phyloP scores from a whole-genome alignment of 2,113 vertebrate genomes.

The Nothoprocta pentlandii region DNA sequence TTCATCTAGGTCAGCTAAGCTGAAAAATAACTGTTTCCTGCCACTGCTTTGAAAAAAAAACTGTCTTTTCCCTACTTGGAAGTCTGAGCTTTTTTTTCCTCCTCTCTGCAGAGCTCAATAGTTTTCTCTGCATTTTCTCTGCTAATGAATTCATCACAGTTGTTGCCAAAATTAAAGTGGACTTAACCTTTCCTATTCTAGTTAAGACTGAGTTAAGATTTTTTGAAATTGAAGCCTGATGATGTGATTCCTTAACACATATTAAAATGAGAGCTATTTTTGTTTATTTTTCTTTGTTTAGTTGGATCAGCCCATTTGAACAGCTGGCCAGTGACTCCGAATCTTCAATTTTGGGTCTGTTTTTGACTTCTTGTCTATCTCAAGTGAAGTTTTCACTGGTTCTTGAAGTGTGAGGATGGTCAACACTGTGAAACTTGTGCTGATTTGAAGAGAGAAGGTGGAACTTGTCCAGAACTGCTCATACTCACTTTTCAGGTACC shows the following conservation, averaged over 20 bases:
- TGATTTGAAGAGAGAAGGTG: background rate
- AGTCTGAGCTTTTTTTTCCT: background rate
- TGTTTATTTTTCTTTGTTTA: background rate
- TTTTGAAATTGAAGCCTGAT: background rate
- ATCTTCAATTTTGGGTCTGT: background rate
- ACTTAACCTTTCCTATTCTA: background rate
- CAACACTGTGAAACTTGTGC: accelerated
- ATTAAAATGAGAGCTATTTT: background rate
- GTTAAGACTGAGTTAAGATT: background rate
- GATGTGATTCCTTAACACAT: background rate
- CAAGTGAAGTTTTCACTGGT: background rate
- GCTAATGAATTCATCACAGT: background rate
- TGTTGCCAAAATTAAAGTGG: background rate
- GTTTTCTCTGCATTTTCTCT: background rate
- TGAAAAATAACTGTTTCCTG: background rate
- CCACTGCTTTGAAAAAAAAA: background rate
- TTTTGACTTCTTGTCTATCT: background rate
- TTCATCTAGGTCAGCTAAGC: background rate
- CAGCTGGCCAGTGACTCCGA: background rate
- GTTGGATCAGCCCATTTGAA: background rate
- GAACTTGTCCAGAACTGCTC: background rate
- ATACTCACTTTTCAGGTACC: background rate
- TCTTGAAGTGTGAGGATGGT: accelerated
- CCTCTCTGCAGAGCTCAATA: background rate
- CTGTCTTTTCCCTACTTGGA: accelerated